Evolutionary conservation across 2,797 vertebrate genomes (phyloP).

Genomic region (Euphonia xanthogaster): DNA sequence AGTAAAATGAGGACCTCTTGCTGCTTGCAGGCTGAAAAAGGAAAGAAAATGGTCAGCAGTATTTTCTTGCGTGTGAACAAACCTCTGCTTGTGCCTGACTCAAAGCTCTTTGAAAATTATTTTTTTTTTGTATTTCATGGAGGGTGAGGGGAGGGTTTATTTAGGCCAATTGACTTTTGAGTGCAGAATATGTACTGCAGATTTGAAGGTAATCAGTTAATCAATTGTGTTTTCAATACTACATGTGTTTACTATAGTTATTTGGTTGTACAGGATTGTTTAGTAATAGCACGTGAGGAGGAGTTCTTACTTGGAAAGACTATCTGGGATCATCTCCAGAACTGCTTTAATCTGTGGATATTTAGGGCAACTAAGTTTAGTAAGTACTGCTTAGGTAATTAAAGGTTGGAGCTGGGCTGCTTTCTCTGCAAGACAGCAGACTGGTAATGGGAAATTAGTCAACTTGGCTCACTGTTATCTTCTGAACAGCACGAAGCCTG

Average conservation of each 20-base stretch:
- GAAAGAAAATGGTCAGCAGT: neutral
- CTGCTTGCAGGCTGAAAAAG: neutral
- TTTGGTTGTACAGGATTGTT: neutral
- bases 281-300: neutral
- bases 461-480: neutral
- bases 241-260: neutral
- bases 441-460: neutral
- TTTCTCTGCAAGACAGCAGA: neutral
- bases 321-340: constrained; percentile 15
- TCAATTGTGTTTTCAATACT: neutral
- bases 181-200: neutral
- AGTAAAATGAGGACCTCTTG: neutral
- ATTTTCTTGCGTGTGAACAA: neutral
- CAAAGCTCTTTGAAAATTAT: neutral
- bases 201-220: neutral
- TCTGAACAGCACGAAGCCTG: neutral
- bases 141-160: neutral
- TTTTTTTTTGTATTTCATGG: neutral
- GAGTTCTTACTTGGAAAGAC: constrained; percentile 30
- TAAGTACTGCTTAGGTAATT: constrained; percentile 45
- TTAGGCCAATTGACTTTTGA: neutral
- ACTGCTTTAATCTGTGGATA: constrained; percentile 59
- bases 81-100: neutral
- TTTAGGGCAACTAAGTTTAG: constrained; percentile 47
- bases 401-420: constrained; percentile 6